Percentiles rank a stretch among this genome's conserved stretches.
Conservation (phyloP, 1,140 invertebrate species). For the Drosophila nikananu region DNA sequence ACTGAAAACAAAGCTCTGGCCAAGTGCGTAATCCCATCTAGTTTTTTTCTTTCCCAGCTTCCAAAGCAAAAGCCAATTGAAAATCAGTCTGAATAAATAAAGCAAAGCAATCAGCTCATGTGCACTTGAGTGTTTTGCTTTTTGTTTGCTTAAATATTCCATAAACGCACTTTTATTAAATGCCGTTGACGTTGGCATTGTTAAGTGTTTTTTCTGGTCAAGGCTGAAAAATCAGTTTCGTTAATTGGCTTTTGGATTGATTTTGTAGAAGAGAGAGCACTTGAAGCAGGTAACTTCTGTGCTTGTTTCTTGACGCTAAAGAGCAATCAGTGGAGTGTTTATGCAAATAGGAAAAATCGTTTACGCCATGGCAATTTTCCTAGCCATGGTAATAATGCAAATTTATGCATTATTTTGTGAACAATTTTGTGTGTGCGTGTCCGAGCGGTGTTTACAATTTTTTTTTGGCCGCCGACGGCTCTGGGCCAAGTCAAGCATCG, state of each 20-base stretch:
- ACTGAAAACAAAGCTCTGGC: slow-evolving; percentile 7
- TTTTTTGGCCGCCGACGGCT: slow-evolving; percentile 13
- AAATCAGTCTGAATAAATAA: slow-evolving; percentile 44
- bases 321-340: slow-evolving; percentile 28
- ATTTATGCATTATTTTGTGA: slow-evolving; percentile 45
- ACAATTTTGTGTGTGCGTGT: slow-evolving; percentile 42
- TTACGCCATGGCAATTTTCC: slow-evolving; percentile 36
- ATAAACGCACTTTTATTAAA: slow-evolving; percentile 73
- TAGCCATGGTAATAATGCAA: slow-evolving; percentile 29
- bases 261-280: slow-evolving; percentile 40
- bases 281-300: slow-evolving; percentile 16
- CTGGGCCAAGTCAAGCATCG: slow-evolving; percentile 31
- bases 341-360: slow-evolving; percentile 25
- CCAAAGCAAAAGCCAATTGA: slow-evolving; percentile 42
- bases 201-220: slow-evolving; percentile 56
- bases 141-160: slow-evolving; percentile 55
- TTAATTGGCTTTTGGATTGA: slow-evolving; percentile 66
- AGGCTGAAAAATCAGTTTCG: slow-evolving; percentile 47
- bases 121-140: slow-evolving; percentile 31
- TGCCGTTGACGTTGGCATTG: slow-evolving; percentile 50
- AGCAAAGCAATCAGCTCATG: slow-evolving; percentile 53
- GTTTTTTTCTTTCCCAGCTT: slow-evolving; percentile 17
- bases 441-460: slow-evolving; percentile 11
- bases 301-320: neutral
- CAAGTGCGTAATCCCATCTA: slow-evolving; percentile 5